Base-by-base conservation (phyloP, 2,888 invertebrate genomes). In the Macrophya annulata region DNA sequence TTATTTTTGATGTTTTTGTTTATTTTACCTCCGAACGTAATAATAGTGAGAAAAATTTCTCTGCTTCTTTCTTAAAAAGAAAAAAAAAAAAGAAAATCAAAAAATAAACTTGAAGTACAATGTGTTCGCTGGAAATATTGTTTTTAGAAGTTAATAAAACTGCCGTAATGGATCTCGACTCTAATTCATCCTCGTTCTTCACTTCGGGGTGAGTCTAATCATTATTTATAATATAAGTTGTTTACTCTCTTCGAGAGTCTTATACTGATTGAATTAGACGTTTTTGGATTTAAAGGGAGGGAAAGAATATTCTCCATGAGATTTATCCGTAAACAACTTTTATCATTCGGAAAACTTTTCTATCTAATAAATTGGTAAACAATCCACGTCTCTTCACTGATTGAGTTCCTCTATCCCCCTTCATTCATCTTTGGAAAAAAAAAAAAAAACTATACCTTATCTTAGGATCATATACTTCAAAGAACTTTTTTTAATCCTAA, bases 271-370 rank as follows among this genome's bases (percentile, higher is more conserved):
- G 9, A 12, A 74, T 25, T 25, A 74, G 4, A 37, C 15, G 6
- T 4, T 31, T n/a, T 74, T 43, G n/a, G 9, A 71, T n/a, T 37
- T 6, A 40, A 37, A 71, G n/a, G 9, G 62, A 62, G n/a, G 71
- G 40, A 5, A 71, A 71, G 2, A 17, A 62, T 8, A 71, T 45
- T 12, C 45, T 45, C 4, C n/a, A 74, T 12, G 45, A 43, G 45
- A 74, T 74, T 45, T 43, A 40, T 72, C 72, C 72, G 72, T 72
- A 43, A 74, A 74, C 43, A 74, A 74, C 72, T 74, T 74, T 45
- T 43, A 74, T 74, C 43, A 12, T 74, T 45, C 10, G 25, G 8
- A 71, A 74, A 74, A 74, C 72, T 45, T 74, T 74, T n/a, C 45
- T 45, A 4, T 74, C 5, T n/a, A 21, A 77, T 48, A 17, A 31